Evolutionary conservation across 1,140 invertebrate species (phyloP).

Genomic region (Drosophila pruinosa): DNA sequence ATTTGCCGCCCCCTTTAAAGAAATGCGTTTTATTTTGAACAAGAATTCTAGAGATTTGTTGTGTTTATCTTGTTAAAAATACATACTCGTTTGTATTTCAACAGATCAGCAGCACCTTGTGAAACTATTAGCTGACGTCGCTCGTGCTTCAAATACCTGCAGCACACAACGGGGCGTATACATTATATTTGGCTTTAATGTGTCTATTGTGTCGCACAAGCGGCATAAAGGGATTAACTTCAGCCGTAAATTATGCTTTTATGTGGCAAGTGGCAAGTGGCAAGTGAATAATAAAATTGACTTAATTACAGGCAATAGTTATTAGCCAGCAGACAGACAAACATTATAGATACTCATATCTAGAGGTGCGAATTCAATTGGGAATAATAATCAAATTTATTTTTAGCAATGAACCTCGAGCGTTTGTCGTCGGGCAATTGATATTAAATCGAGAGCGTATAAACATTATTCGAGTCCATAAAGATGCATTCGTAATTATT

Average conservation of each 20-base stretch:
- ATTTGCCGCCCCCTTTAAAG: neutral
- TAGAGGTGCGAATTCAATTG: neutral
- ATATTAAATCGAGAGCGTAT: neutral
- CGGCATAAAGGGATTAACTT: conserved; percentile 3
- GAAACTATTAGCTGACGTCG: conserved; percentile 10
- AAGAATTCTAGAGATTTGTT: neutral
- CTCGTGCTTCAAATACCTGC: neutral
- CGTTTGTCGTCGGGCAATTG: conserved; percentile 16
- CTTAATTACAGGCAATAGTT: neutral
- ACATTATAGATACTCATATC: neutral
- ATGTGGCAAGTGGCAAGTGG: neutral
- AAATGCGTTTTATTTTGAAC: conserved; percentile 26
- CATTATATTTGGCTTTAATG: conserved; percentile 4
- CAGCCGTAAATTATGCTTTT: conserved; percentile 9
- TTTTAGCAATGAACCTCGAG: neutral
- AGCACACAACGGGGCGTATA: conserved; percentile 14
- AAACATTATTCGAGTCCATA: conserved; percentile 3
- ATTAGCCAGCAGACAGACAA: neutral
- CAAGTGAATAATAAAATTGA: neutral
- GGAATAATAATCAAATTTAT: neutral
- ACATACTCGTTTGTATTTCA: conserved; percentile 12
- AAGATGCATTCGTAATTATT: conserved; percentile 5
- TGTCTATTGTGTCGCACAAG: neutral
- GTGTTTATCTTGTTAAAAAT: conserved; percentile 13
- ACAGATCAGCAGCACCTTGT: conserved; percentile 5